phyloP scores from a whole-genome alignment of 2,113 vertebrate genomes.

The Oncorhynchus keta region DNA sequence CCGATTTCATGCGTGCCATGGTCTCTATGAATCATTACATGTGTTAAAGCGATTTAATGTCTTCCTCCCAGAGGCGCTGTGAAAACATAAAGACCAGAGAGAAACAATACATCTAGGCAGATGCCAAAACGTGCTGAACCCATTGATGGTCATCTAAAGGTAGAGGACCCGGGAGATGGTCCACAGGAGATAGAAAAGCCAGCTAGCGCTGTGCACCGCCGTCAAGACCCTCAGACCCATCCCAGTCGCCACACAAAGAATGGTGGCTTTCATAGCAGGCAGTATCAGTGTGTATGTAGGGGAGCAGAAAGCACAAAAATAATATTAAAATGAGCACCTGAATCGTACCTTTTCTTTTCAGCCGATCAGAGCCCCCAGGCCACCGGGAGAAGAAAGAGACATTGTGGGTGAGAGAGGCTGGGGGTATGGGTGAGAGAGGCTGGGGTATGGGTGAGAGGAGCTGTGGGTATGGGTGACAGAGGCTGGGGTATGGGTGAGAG shows the following conservation, averaged over 20 bases:
- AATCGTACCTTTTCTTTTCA: slow-evolving; percentile 34
- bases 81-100: slow-evolving; percentile 30
- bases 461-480: too few relatives aligned
- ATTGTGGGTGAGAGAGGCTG: slow-evolving; percentile 43
- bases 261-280: slow-evolving; percentile 3
- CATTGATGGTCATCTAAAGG: slow-evolving; percentile 29
- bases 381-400: slow-evolving; percentile 10
- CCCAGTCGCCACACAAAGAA: slow-evolving; percentile 14
- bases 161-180: slow-evolving; percentile 1
- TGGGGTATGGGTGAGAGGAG: too few relatives aligned
- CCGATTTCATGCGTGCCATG: slow-evolving; percentile 43
- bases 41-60: slow-evolving; percentile 53
- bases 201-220: not conserved
- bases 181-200: slow-evolving; percentile 34
- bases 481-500: too few relatives aligned
- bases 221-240: not conserved
- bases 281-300: not conserved
- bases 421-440: not conserved
- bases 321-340: slow-evolving; percentile 19
- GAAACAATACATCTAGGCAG: slow-evolving; percentile 44
- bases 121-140: slow-evolving; percentile 39
- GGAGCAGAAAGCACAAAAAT: slow-evolving; percentile 11
- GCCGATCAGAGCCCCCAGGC: slow-evolving; percentile 5
- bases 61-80: slow-evolving; percentile 45
- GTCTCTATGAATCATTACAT: slow-evolving; percentile 48